These are phyloP conservation scores for Pitangus sulphuratus DNA, from an alignment of 2,797 vertebrate species.

Conservation along the genomic window DNA sequence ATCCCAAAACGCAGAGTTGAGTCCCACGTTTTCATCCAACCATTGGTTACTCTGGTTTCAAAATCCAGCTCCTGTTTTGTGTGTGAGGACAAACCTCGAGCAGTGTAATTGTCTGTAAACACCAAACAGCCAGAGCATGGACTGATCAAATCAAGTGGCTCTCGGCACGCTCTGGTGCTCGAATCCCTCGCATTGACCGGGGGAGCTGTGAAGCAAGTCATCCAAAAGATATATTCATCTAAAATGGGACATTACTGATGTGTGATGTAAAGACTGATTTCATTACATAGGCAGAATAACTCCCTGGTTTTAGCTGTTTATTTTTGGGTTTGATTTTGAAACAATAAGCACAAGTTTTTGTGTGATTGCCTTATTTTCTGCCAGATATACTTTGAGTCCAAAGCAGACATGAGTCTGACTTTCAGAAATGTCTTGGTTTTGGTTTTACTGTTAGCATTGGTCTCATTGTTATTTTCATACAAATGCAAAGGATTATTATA, in stretches of 20 bases:
- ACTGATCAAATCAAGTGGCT: not conserved
- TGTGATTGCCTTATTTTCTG: not conserved
- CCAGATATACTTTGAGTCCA: not conserved
- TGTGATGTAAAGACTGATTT: not conserved
- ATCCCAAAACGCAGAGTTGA: not conserved
- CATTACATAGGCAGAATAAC: not conserved
- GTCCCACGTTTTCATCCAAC: not conserved
- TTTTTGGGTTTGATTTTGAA: not conserved
- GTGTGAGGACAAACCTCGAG: not conserved
- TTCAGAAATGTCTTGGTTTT: not conserved
- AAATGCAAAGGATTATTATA: not conserved
- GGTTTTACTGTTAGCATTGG: not conserved
- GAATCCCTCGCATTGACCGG: fast-evolving
- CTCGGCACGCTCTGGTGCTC: fast-evolving
- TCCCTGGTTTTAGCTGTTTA: not conserved
- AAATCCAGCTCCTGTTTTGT: not conserved
- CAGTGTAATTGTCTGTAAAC: not conserved
- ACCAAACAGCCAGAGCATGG: not conserved
- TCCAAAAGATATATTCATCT: not conserved
- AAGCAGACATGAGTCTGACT: not conserved
- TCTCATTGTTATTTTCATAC: not conserved
- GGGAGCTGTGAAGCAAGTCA: not conserved
- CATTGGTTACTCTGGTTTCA: not conserved
- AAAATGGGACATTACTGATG: not conserved
- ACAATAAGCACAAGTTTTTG: not conserved